Base-by-base conservation (phyloP, 2,888 invertebrate genomes). In the Amphipyra berbera region DNA sequence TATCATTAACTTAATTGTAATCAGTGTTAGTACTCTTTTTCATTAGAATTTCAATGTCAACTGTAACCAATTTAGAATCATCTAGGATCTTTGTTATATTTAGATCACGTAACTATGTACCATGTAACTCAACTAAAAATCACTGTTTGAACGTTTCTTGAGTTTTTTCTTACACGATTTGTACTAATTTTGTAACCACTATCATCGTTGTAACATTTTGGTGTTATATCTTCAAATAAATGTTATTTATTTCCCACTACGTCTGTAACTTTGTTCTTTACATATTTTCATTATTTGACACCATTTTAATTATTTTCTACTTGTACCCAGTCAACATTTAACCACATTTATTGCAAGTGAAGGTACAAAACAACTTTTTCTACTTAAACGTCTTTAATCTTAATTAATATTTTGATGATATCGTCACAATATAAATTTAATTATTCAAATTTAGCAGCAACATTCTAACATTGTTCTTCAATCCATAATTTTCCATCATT, bases 111-210 rank as follows among this genome's bases (percentile, higher is more conserved):
- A 52, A 33, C n/a, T 55, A 10, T 56, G 40, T 56, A 55, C 15
- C 33, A 37, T 27, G 8, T 74, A 64, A 68, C 61, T 50, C 14
- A 2, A 75, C 72, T 74, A 71, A 75, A 65, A 58, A 41, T 68
- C 66, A 73, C 73, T 44, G 40, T 61, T 54, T 57, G 0, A 10
- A 35, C 4, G 6, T 9, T 10, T 57, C 44, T 48, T 55, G n/a
- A 3, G 33, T 48, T 46, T 9, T 14, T 64, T 9, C 54, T 37
- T 54, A 21, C 68, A 68, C 74, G 46, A 42, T 68, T 72, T 69
- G 3, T 60, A 75, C 72, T 75, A 75, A 75, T 74, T 59, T 60
- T 58, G 42, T 68, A 72, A 65, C 57, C 46, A 60, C 40, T 55
- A 14, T 41, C 21, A 50, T 73, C 42, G 48, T 46, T 61, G 49